phyloP scores from a whole-genome alignment of 2,888 invertebrate genomes.

The Phyllotreta cruciferae region DNA sequence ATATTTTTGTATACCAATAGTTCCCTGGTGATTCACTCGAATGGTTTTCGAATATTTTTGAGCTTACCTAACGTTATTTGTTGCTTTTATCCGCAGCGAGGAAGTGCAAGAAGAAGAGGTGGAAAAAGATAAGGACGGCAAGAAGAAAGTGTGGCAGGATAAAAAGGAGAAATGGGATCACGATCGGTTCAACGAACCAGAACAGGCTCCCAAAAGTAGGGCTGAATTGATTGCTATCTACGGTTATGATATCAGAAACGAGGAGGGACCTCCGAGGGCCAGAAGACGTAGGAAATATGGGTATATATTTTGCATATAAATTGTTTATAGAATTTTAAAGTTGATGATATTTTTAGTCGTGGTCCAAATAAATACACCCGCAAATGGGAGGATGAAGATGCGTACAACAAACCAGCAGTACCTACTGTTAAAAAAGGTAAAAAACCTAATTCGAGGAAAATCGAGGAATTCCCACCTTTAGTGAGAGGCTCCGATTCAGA shows the following conservation, averaged over 20 bases:
- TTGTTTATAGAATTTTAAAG: slow-evolving; percentile 11
- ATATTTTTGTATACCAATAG: too few species aligned
- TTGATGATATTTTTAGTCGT: slow-evolving; percentile 66
- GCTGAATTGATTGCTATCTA: slow-evolving; percentile 86
- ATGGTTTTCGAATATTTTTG: too few species aligned
- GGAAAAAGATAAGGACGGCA: slow-evolving; percentile 56
- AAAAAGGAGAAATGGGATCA: slow-evolving; percentile 60
- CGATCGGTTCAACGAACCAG: slow-evolving; percentile 79
- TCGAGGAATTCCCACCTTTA: slow-evolving; percentile 51
- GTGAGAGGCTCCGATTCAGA: slow-evolving; percentile 12
- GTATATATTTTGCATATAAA: slow-evolving; percentile 59
- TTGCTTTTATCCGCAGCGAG: slow-evolving; percentile 33
- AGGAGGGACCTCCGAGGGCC: slow-evolving; percentile 89
- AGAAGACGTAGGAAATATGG: slow-evolving; percentile 86
- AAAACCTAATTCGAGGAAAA: slow-evolving; percentile 45
- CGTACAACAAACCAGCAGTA: slow-evolving; percentile 71
- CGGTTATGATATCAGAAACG: slow-evolving; percentile 94
- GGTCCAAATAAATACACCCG: slow-evolving; percentile 92
- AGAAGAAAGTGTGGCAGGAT: slow-evolving; percentile 60
- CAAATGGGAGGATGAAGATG: slow-evolving; percentile 93
- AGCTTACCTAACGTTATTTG: background rate
- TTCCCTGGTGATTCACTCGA: background rate
- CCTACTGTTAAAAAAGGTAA: slow-evolving; percentile 38
- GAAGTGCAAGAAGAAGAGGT: slow-evolving; percentile 41
- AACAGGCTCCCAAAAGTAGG: slow-evolving; percentile 85